Evolutionary conservation across 2,888 invertebrate species (phyloP).

Genomic region (Lasioglossum malachurum): DNA sequence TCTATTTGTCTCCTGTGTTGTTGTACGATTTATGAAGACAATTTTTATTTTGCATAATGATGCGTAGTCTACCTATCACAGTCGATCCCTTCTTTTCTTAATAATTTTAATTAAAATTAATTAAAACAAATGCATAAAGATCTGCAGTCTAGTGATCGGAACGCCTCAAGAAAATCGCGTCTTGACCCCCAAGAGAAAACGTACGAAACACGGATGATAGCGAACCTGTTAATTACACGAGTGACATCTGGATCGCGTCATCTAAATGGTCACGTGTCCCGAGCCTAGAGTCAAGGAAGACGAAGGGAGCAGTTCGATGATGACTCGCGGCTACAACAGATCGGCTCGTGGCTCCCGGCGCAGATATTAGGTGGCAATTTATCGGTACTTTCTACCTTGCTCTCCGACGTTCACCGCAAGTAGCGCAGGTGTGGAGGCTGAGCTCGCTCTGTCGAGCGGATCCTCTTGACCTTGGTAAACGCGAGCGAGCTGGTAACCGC

Average conservation of each 20-base stretch:
- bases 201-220: not conserved
- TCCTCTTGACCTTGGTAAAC: conserved; percentile 66
- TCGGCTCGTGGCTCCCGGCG: conserved; percentile 33
- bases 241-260: conserved; percentile 1
- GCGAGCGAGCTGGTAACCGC: conserved; percentile 45
- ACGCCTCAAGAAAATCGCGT: too few species aligned
- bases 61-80: too few species aligned
- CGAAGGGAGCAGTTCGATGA: not conserved
- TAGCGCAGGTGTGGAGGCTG: conserved; percentile 49
- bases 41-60: too few species aligned
- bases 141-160: too few species aligned
- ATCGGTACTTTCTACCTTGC: conserved; percentile 61
- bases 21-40: too few species aligned
- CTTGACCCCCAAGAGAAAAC: not conserved
- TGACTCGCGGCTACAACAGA: not conserved
- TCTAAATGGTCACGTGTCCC: not conserved
- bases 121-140: too few species aligned
- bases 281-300: not conserved
- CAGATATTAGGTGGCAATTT: conserved; percentile 59
- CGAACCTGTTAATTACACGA: conserved; percentile 14
- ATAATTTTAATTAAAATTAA: too few species aligned
- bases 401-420: conserved; percentile 47
- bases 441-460: conserved; percentile 42
- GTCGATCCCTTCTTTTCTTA: too few species aligned
- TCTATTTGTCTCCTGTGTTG: too few species aligned